Conservation (phyloP, 1,140 invertebrate genomes). For the Dendrolimus punctatus region DNA sequence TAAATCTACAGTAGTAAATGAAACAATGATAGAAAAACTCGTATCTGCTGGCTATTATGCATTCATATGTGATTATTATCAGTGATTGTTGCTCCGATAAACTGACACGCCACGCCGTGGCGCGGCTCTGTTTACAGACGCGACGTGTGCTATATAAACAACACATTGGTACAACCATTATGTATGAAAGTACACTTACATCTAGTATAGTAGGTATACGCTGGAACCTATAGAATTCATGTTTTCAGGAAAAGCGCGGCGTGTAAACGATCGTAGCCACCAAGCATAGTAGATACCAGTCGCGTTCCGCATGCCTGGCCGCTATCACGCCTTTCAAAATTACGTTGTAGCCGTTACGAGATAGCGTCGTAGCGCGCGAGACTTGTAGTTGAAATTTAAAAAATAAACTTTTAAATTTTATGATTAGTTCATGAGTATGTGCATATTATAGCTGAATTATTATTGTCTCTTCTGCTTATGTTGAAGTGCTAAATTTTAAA, state of each 20-base stretch:
- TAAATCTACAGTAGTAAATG: no score
- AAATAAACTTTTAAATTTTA: conserved; percentile 2
- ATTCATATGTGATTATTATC: conserved; percentile 16
- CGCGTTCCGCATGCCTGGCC: conserved; percentile 26
- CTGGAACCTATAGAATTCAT: no score
- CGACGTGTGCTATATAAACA: conserved; percentile 3
- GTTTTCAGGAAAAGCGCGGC: neutral
- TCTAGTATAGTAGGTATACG: no score
- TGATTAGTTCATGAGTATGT: conserved; percentile 1
- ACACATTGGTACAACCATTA: neutral
- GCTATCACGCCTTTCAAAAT: conserved; percentile 18
- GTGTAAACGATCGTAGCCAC: conserved; percentile 17
- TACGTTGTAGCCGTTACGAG: conserved; percentile 22
- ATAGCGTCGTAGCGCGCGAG: conserved; percentile 39
- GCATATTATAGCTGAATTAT: neutral
- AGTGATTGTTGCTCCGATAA: conserved; percentile 18
- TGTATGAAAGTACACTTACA: no score
- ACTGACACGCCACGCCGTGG: conserved; percentile 10
- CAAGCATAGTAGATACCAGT: conserved; percentile 22
- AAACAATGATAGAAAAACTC: no score
- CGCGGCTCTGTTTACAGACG: conserved; percentile 21
- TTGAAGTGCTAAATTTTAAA: conserved; percentile 11
- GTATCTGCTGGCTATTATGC: conserved; percentile 10
- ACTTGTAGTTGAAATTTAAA: conserved; percentile 4
- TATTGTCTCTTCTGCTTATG: neutral